Percentiles rank a stretch among this genome's conserved stretches.
These are phyloP conservation scores for Pogonocichla stellata DNA, from an alignment of 2,113 vertebrate genomes.

Conservation along the genomic window DNA sequence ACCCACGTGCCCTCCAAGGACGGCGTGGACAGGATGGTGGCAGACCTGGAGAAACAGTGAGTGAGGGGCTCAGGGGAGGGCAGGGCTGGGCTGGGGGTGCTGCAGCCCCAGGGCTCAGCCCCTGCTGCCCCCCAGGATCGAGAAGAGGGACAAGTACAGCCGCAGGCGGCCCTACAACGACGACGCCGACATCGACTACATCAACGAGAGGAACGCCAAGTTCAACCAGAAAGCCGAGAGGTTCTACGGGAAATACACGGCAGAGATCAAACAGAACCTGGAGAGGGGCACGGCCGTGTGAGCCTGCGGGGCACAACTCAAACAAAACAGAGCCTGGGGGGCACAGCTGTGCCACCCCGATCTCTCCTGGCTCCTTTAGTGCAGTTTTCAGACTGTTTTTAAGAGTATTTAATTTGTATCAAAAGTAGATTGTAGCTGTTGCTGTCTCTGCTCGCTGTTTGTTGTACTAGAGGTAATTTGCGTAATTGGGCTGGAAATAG, in stretches of 20 bases:
- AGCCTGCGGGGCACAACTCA: background rate
- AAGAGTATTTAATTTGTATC: too few species aligned
- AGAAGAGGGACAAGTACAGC: slow-evolving; percentile 94
- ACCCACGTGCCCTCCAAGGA: slow-evolving; percentile 88
- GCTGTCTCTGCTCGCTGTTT: rapidly evolving
- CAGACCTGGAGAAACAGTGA: slow-evolving; percentile 96
- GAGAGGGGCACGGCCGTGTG: slow-evolving; percentile 95
- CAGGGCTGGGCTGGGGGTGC: background rate
- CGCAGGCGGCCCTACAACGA: slow-evolving; percentile 93
- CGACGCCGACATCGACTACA: slow-evolving; percentile 95
- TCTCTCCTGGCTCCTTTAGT: background rate
- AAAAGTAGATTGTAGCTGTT: rapidly evolving
- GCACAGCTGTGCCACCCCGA: too few species aligned
- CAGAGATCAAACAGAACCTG: slow-evolving; percentile 97
- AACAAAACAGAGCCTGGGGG: slow-evolving; percentile 1
- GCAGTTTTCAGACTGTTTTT: rapidly evolving
- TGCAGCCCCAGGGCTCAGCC: background rate
- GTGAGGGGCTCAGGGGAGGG: background rate
- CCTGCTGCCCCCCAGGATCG: slow-evolving; percentile 78
- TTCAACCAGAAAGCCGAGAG: slow-evolving; percentile 99
- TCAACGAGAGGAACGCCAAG: slow-evolving; percentile 97
- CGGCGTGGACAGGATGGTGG: slow-evolving; percentile 91
- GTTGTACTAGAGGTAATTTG: rapidly evolving
- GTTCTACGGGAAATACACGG: slow-evolving; percentile 97
- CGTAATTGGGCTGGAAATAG: rapidly evolving